Percentiles rank a stretch among this genome's conserved stretches.
Evolutionary conservation across 2,888 invertebrate genomes (phyloP).

Genomic region (Lycaena phlaeas): DNA sequence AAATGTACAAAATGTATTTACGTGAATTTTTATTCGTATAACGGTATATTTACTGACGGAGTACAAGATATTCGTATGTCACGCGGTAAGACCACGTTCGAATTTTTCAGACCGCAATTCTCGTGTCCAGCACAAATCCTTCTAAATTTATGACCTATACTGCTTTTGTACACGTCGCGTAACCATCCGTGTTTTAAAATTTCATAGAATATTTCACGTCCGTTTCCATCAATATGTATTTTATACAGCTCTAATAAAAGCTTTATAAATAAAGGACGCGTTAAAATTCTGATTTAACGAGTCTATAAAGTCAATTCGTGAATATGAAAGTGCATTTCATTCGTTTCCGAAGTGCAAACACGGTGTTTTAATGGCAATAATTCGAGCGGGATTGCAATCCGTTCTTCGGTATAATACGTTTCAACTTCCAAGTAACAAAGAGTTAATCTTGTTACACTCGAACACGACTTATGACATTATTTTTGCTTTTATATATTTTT

Average conservation of each 20-base stretch:
- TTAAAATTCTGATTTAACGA: conserved; percentile 36
- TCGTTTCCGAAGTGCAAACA: conserved; percentile 36
- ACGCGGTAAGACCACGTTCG: conserved; percentile 36
- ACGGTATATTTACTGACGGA: conserved; percentile 12
- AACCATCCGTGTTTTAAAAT: conserved; percentile 6
- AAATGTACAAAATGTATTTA: too few relatives aligned
- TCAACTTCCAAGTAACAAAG: too few relatives aligned
- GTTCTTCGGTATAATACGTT: conserved; percentile 15
- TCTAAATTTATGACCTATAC: conserved; percentile 57
- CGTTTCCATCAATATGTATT: conserved; percentile 2
- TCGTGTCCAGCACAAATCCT: conserved; percentile 57
- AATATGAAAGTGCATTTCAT: conserved; percentile 44
- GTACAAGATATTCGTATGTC: conserved; percentile 24
- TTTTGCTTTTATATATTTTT: too few relatives aligned
- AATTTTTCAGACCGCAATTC: conserved; percentile 61
- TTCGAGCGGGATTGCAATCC: conserved; percentile 27
- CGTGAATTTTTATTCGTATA: not conserved
- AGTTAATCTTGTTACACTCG: too few relatives aligned
- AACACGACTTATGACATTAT: too few relatives aligned
- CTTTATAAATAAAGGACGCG: conserved; percentile 15
- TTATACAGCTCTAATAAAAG: conserved; percentile 9
- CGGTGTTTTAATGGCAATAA: conserved; percentile 37
- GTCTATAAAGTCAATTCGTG: conserved; percentile 39
- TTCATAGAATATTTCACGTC: conserved; percentile 1
- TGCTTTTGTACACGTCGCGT: conserved; percentile 3